Base-by-base conservation (phyloP, 2,888 invertebrate genomes). In the Ceramica pisi region DNA sequence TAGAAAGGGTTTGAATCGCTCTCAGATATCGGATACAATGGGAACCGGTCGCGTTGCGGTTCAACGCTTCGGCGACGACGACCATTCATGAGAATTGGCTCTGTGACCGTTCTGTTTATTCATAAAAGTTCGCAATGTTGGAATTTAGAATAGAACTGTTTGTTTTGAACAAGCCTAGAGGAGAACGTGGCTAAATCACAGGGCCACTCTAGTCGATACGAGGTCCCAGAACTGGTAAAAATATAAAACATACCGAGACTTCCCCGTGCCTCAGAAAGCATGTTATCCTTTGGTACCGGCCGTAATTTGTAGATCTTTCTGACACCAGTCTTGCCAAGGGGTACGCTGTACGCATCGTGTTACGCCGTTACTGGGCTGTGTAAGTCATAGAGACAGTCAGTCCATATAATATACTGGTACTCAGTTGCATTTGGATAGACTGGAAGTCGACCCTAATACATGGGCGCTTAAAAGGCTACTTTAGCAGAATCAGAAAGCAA, bases 21-120 rank as follows among this genome's bases (percentile, higher is more conserved):
- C 55, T 84, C 77, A 21, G 82, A 77, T 84, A 84, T 79, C 70
- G 59, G 70, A 73, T 83, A 85, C 83, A 83, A 82, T 77, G 75
- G 41, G 74, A 86, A 78, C 83, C 75, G 79, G 77, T 85, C 75
- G 61, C 67, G 75, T 71, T 75, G 78, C 71, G 82, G 82, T 84
- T 81, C 82, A 83, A 63, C 67, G 82, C 68, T 71, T 85, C 69
- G 56, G 59, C 66, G 50, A 65, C 80, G 81, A 82, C 67, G 53
- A 64, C 81, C 83, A 82, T 85, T 83, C 80, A 86, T 82, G 82
- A 77, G 80, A 78, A 80, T 78, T 75, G 66, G 53, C 44, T 63
- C 70, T 73, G 56, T 79, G 56, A 70, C 61, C 62, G 71, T 67
- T 79, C 57, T 62, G 53, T 81, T 73, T 73, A 72, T 81, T 81